Evolutionary conservation across 2,888 invertebrate species (phyloP), one percentile per base, ranked within the genome.

Genomic region (Stratiomys singularior): DNA sequence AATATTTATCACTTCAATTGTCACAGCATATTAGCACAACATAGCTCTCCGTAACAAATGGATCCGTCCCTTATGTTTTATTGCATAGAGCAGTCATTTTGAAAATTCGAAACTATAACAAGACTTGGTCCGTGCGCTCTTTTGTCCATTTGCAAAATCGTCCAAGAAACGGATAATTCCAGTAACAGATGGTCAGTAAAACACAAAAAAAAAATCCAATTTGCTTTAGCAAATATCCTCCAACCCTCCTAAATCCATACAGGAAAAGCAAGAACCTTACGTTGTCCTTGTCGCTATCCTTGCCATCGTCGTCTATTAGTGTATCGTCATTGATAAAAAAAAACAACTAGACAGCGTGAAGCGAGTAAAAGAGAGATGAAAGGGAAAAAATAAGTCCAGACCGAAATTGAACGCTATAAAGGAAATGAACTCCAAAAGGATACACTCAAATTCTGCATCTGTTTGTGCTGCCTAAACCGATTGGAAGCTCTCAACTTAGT

Each of bases 101-200:
- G 15, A 18, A 52, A 52, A n/a, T 13, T 52, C 52, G 52, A 37
- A 37, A 52, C 52, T 52, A 52, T 18, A 52, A 52, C 52, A 52
- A 52, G 52, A 18, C 52, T 52, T 44, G 9, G 13, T 44, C 13
- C 13, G 13, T 13, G 13, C 44, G 13, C 44, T 9, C 44, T 9
- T 15, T n/a, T 52, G 18, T 52, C 52, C 52, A 52, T 52, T 52
- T 52, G 52, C 52, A 52, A 52, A 52, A 52, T 52, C 52, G 52
- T 52, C 52, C 52, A 52, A 52, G 52, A 52, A 52, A 15, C 15
- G 52, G 52, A 52, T 52, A 52, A 13, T 52, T 4, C 37, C 52
- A 46, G 69, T 47, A 69, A 47, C 69, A 69, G 69, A 69, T 69
- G 69, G 69, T 69, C 69, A 69, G 47, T 47, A 21, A 69, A 66